phyloP scores from a whole-genome alignment of 2,113 vertebrate genomes.

The Odobenus rosmarus region DNA sequence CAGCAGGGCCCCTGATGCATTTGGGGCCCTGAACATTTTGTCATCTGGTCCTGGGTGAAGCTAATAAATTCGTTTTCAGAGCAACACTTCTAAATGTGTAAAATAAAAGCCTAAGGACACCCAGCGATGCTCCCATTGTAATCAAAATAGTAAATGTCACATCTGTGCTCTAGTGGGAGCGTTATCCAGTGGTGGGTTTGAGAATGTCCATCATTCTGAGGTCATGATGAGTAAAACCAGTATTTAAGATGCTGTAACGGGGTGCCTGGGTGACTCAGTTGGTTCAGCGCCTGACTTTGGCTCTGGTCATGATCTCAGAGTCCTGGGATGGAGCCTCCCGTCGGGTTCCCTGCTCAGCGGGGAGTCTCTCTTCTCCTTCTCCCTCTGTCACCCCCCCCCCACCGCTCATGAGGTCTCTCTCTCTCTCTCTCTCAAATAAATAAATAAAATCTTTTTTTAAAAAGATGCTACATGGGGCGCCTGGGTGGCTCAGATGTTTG shows the following conservation, averaged over 20 bases:
- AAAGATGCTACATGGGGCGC: not conserved
- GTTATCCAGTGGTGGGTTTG: not conserved
- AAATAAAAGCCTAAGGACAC: not conserved
- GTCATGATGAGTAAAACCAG: not conserved
- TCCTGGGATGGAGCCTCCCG: not conserved
- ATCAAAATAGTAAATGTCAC: not conserved
- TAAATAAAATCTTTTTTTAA: not conserved
- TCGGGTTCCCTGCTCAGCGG: not conserved
- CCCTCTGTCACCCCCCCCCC: not conserved
- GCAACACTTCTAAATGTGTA: not conserved
- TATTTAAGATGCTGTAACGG: not conserved
- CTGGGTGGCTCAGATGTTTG: not conserved
- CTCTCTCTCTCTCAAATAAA: not conserved
- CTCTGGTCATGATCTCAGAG: not conserved
- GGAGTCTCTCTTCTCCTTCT: not conserved
- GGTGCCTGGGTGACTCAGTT: not conserved
- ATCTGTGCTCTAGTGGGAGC: not conserved
- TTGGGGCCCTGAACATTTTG: not conserved
- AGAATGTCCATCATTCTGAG: not conserved
- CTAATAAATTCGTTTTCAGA: not conserved
- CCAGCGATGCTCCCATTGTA: not conserved
- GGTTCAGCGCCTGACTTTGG: not conserved
- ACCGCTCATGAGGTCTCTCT: not conserved
- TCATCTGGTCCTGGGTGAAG: not conserved
- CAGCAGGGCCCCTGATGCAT: fast-evolving